Base-by-base conservation (phyloP, 2,113 vertebrate species). In the Ammodytes marinus region DNA sequence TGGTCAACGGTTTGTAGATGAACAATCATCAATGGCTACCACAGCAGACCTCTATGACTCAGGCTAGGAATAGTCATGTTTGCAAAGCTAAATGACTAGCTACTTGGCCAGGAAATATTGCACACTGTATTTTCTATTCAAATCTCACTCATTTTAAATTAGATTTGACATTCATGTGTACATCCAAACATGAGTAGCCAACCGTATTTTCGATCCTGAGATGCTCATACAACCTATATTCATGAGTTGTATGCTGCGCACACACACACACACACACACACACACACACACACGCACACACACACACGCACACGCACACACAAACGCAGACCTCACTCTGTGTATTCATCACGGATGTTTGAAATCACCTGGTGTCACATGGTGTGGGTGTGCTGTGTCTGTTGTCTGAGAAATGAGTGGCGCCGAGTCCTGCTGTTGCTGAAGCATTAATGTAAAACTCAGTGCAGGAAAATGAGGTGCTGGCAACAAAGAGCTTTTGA, bases 401-500 rank as follows among this genome's bases (percentile, higher is more conserved):
- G 69, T 72, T 72, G 74, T 88, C 70, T 85, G 76, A 45, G 60
- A 72, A 27, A 59, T 58, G 84, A 83, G 77, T 60, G 66, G 63
- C 47, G 85, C 80, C 67, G 77, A 83, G 79, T 2, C 69, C 68
- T 69, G 74, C 74, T 83, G 73, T 43, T 77, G 85, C 84, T 79
- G 77, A 50, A 39, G 81, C 69, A 68, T 74, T 68, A 27, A 27
- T 27, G 27, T 27, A 73, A 87, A 85, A 67, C 79, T 84, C 87
- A 58, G 86, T 47, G 82, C 66, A 87, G 86, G 87, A 86, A 92
- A 93, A 93, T 88, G 87, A 93, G 89, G 86, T 82, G 83, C 69
- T 58, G 85, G 90, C 85, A 88, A 92, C 89, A 91, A 91, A 91
- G 91, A 90, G 90, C 89, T 91, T 89, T 88, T 27, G 27, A 27